Evolutionary conservation across 2,888 invertebrate species (phyloP).

Genomic region (Sialis fuliginosa): DNA sequence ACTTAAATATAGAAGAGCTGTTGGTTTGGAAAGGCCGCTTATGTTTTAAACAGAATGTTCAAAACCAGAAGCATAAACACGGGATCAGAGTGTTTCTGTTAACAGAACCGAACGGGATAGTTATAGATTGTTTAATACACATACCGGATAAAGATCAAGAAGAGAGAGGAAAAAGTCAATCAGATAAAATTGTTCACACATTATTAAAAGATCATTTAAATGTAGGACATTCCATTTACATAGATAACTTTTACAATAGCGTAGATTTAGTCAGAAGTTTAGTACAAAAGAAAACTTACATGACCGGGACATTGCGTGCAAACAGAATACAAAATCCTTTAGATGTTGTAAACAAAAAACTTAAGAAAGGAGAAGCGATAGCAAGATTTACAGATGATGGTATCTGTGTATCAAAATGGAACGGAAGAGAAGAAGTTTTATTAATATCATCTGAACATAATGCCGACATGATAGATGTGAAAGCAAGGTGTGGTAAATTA

Average conservation of each 20-base stretch:
- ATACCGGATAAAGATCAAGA: neutral
- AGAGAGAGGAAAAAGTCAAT: neutral
- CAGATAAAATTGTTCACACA: constrained; percentile 11
- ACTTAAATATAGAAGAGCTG: constrained; percentile 14
- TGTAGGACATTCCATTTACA: constrained; percentile 11
- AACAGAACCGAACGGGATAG: neutral
- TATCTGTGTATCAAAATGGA: constrained; percentile 8
- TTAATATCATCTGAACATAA: neutral
- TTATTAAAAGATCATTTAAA: constrained; percentile 11
- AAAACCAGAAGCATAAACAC: constrained; percentile 13
- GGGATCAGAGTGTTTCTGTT: constrained; percentile 11
- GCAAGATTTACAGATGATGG: constrained; percentile 9
- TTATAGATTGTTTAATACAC: neutral
- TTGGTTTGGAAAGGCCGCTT: constrained; percentile 14
- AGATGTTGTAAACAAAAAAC: constrained; percentile 8
- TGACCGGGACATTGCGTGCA: constrained; percentile 9
- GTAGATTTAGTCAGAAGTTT: constrained; percentile 9
- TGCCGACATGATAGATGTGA: neutral
- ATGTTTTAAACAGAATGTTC: constrained; percentile 10
- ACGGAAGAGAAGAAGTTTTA: constrained; percentile 7
- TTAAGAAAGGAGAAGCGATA: constrained; percentile 8
- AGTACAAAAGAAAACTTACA: constrained; percentile 7
- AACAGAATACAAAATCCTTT: constrained; percentile 11
- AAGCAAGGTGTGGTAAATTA: neutral
- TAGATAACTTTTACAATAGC: constrained; percentile 13